phyloP scores from a whole-genome alignment of 2,888 invertebrate genomes.

The Acronicta alni region DNA sequence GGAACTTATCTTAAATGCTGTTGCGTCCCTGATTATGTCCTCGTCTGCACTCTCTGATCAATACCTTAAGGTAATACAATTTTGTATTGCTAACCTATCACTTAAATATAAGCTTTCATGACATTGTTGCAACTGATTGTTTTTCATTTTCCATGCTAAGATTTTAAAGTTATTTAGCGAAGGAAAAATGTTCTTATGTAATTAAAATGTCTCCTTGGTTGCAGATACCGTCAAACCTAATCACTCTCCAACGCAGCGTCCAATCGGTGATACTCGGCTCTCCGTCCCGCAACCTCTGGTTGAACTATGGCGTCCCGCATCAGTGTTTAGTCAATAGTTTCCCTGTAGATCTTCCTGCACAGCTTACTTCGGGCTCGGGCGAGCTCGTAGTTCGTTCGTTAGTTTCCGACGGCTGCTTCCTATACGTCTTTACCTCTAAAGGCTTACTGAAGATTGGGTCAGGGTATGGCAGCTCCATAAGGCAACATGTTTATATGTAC shows the following conservation, averaged over 20 bases:
- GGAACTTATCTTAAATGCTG: slow-evolving; percentile 95
- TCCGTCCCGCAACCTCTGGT: slow-evolving; percentile 95
- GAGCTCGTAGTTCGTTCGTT: slow-evolving; percentile 90
- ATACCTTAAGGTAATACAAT: slow-evolving; percentile 92
- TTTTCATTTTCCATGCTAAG: too few species aligned
- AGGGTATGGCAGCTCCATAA: slow-evolving; percentile 97
- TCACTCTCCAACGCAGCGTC: slow-evolving; percentile 95
- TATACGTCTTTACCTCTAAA: slow-evolving; percentile 95
- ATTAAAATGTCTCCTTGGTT: slow-evolving; percentile 38
- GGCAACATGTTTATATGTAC: slow-evolving; percentile 96
- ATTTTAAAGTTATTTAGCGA: too few species aligned
- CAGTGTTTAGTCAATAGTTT: slow-evolving; percentile 93
- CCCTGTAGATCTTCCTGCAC: slow-evolving; percentile 82
- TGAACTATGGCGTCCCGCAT: slow-evolving; percentile 95
- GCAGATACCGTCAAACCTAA: slow-evolving; percentile 95
- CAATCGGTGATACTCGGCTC: slow-evolving; percentile 96
- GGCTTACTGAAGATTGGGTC: slow-evolving; percentile 98
- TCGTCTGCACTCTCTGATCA: slow-evolving; percentile 93
- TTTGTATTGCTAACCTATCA: too few species aligned
- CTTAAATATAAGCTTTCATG: not conserved
- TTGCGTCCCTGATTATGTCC: slow-evolving; percentile 96
- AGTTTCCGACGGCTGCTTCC: slow-evolving; percentile 96
- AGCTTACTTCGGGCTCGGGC: slow-evolving; percentile 71
- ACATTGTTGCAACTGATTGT: not conserved
- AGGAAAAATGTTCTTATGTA: too few species aligned